Evolutionary conservation across 2,797 vertebrate species (phyloP), one percentile per base, ranked within the genome.

Genomic region (Gobionotothen gibberifrons): DNA sequence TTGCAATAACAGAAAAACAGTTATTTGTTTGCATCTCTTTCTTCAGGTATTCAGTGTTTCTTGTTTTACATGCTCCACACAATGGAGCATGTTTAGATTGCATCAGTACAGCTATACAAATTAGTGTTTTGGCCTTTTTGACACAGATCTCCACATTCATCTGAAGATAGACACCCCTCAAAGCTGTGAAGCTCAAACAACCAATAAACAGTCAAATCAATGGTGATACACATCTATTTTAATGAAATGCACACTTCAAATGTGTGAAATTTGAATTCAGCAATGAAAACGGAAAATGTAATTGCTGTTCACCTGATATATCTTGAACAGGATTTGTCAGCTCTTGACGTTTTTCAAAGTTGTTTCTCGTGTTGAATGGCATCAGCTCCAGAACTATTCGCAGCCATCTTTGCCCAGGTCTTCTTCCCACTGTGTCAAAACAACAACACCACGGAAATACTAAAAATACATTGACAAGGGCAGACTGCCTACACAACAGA

Each of bases 381-480:
- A 65, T 40, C 29, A 9, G 55, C 62, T 75, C 51, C 22, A 60
- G 61, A 82, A 64, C 63, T 65, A 63, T 75, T 79, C 83, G 49
- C 74, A 84, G 74, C 64, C 65, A 69, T 76, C 51, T 78, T 81
- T 72, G 56, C 69, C 46, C 53, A 3, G 48, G 44, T 79, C 57
- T 67, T 63, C 47, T 63, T 53, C 62, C 56, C 42, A 21, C 56
- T 59, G 40, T 75, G 85, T 87, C 78, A 89, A 85, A 82, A 76
- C 74, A 86, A 72, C 58, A 83, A 55, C 14, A 59, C 43, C 43
- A 69, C 44, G 14, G 58, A 83, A 86, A 81, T 29, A 54, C 48
- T 74, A 69, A 59, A 78, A 82, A 81, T 60, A 82, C 56, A 67
- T 79, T 71, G 69, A 77, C 64, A 69, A 79, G 78, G 61, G 66